Evolutionary conservation across 2,888 invertebrate species (phyloP).

Genomic region (Thera britannica): DNA sequence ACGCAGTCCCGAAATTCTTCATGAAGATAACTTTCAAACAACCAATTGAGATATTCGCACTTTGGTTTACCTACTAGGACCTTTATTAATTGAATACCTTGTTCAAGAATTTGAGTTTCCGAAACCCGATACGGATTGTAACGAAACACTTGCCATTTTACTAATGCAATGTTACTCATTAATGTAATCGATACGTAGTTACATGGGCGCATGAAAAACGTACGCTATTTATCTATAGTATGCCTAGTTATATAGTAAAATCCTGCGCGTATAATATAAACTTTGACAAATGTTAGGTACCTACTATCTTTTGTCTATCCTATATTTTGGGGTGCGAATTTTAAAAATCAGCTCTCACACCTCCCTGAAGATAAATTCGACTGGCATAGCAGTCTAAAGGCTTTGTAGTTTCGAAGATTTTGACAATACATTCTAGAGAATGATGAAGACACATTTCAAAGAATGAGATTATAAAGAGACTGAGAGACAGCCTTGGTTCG

Average conservation of each 20-base stretch:
- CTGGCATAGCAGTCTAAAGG: too few relatives aligned
- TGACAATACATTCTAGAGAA: too few relatives aligned
- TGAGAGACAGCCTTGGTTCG: neutral
- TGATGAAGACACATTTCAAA: neutral
- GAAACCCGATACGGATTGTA: neutral
- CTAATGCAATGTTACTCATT: neutral
- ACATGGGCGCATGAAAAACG: neutral
- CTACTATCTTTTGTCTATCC: too few relatives aligned
- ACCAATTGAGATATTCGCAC: slow-evolving; percentile 47
- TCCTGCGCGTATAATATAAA: too few relatives aligned
- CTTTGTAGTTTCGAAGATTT: too few relatives aligned
- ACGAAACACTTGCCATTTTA: neutral
- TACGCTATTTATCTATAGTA: too few relatives aligned
- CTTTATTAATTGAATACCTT: slow-evolving; percentile 37
- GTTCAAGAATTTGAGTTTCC: slow-evolving; percentile 34
- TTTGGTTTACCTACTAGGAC: slow-evolving; percentile 28
- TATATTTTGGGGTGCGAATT: too few relatives aligned
- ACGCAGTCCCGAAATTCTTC: slow-evolving; percentile 66
- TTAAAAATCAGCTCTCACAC: too few relatives aligned
- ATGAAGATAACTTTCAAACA: slow-evolving; percentile 68
- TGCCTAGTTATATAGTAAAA: too few relatives aligned
- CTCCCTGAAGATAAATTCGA: too few relatives aligned
- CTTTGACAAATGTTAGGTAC: too few relatives aligned
- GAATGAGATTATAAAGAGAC: neutral
- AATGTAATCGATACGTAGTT: neutral